A percentile compares a stretch with the other conserved stretches of the same genome.
Evolutionary conservation across 2,888 invertebrate genomes (phyloP).

Genomic region (Eristalis intricaria): DNA sequence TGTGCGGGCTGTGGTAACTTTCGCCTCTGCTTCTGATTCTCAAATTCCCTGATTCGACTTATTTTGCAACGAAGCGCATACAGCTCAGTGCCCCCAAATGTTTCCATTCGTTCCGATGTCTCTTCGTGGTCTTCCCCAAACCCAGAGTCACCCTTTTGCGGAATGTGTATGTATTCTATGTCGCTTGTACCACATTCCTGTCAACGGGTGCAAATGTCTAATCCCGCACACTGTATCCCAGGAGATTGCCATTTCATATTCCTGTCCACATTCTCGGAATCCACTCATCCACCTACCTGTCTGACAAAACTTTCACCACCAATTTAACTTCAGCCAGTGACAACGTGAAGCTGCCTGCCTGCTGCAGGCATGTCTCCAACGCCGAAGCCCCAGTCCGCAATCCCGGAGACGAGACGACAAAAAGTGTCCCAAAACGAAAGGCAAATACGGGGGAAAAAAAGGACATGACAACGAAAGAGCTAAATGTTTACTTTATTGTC

Average conservation of each 20-base stretch:
- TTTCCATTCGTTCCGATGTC: too few relatives aligned
- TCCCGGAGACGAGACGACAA: background rate
- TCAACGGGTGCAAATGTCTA: background rate
- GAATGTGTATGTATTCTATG: too few relatives aligned
- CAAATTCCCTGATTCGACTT: too few relatives aligned
- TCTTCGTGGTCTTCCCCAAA: too few relatives aligned
- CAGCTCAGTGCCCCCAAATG: too few relatives aligned
- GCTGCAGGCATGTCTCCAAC: background rate
- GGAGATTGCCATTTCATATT: background rate
- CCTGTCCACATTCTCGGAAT: background rate
- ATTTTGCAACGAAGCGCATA: too few relatives aligned
- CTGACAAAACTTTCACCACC: conserved; percentile 37
- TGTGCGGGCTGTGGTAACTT: too few relatives aligned
- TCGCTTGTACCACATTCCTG: background rate
- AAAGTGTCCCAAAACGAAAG: background rate
- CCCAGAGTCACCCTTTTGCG: too few relatives aligned
- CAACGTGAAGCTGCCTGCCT: conserved; percentile 19
- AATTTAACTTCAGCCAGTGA: conserved; percentile 35
- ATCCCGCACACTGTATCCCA: background rate
- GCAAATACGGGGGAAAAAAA: background rate
- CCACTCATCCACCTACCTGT: conserved; percentile 15
- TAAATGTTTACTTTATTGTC: conserved; percentile 62
- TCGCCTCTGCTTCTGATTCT: too few relatives aligned
- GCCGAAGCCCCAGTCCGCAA: background rate
- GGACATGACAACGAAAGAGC: conserved; percentile 50